Percentiles rank a stretch among this genome's conserved stretches.
These are phyloP conservation scores for Congeria kusceri DNA, from an alignment of 2,888 invertebrate genomes.

Conservation along the genomic window DNA sequence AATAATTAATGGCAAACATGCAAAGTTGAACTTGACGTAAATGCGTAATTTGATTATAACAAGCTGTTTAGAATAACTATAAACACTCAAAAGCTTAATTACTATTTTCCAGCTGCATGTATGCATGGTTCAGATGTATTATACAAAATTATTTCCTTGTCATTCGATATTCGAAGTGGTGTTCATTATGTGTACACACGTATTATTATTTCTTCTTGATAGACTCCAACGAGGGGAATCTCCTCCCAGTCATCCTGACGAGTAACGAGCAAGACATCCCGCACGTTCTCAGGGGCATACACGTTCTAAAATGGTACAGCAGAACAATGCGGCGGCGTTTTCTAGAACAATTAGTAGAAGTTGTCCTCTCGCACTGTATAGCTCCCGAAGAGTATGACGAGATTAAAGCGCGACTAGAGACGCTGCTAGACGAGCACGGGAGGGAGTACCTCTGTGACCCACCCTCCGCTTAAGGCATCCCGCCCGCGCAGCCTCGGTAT, in stretches of 20 bases:
- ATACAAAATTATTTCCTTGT: not conserved
- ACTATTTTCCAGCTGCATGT: too few relatives aligned
- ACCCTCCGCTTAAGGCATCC: conserved; percentile 12
- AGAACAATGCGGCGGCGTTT: conserved; percentile 4
- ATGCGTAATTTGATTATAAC: too few relatives aligned
- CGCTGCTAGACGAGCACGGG: conserved; percentile 11
- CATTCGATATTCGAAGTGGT: too few relatives aligned
- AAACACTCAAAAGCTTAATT: too few relatives aligned
- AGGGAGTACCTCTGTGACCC: conserved; percentile 28
- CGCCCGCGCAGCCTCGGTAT: not conserved
- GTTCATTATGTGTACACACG: too few relatives aligned
- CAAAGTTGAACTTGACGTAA: too few relatives aligned
- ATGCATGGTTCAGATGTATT: too few relatives aligned
- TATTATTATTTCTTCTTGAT: not conserved
- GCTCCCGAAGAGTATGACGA: conserved; percentile 2
- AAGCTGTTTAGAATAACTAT: too few relatives aligned
- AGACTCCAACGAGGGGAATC: conserved; percentile 36
- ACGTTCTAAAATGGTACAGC: conserved; percentile 39
- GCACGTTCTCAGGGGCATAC: conserved; percentile 42
- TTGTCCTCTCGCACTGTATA: conserved; percentile 13
- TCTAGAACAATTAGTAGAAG: conserved; percentile 29
- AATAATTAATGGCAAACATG: too few relatives aligned
- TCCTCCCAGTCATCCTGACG: conserved; percentile 43
- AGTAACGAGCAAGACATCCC: conserved; percentile 34
- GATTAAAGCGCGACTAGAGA: conserved; percentile 15